Conservation (phyloP, 2,113 vertebrate species). For the Melierax canorus region DNA sequence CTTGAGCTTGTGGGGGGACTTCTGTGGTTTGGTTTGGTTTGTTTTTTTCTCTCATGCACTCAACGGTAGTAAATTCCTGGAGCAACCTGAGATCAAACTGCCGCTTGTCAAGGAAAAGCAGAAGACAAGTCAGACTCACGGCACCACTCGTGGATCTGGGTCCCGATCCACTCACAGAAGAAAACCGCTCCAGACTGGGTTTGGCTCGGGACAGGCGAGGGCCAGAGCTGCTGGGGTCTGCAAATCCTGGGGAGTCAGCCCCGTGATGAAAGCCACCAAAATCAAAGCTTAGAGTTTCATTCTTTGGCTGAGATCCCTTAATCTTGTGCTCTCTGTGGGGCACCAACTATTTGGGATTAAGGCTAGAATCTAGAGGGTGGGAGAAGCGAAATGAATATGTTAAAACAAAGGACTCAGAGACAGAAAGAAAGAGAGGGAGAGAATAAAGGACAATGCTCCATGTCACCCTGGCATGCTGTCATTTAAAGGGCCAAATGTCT, state of each 20-base stretch:
- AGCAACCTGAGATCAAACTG: neutral
- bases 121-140: neutral
- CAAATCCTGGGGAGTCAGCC: neutral
- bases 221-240: accelerated
- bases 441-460: neutral
- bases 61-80: neutral
- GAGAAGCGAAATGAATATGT: neutral
- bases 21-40: neutral
- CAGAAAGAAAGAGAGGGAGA: neutral
- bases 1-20: neutral
- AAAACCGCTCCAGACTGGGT: neutral
- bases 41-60: neutral
- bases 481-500: slow-evolving; percentile 46
- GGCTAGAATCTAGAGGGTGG: neutral
- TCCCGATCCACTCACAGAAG: neutral
- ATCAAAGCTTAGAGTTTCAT: neutral
- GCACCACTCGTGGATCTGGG: accelerated
- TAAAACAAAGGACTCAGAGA: neutral
- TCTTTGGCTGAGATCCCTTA: neutral
- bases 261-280: neutral
- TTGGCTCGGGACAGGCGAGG: accelerated
- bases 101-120: neutral
- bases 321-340: neutral
- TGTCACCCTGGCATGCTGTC: neutral
- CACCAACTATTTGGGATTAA: neutral